A percentile compares a stretch with the other conserved stretches of the same genome.
Evolutionary conservation across 2,113 vertebrate species (phyloP).

Genomic region (Pelecanoides urinatrix): DNA sequence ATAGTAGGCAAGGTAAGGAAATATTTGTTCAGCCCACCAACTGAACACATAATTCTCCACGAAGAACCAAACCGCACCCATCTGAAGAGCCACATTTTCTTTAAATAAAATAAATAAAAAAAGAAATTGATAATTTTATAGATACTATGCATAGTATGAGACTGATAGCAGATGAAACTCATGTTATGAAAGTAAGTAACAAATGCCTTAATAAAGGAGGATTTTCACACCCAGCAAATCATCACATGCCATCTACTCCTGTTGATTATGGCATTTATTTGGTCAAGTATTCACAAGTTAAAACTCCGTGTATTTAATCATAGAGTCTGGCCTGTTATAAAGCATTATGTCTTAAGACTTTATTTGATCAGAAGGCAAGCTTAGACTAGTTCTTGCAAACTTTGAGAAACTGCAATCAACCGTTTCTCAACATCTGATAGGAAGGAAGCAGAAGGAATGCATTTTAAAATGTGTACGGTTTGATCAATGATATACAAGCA

Average conservation of each 20-base stretch:
- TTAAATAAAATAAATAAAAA: background rate
- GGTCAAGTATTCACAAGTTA: conserved; percentile 57
- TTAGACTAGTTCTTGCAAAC: conserved; percentile 39
- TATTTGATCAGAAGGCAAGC: conserved; percentile 49
- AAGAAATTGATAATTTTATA: background rate
- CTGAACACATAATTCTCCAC: background rate
- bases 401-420: conserved; percentile 21
- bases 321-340: conserved; percentile 1
- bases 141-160: background rate
- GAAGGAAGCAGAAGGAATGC: background rate
- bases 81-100: background rate
- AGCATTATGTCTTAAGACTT: conserved; percentile 11
- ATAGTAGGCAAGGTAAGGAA: background rate
- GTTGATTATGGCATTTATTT: conserved; percentile 26
- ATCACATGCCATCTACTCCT: background rate
- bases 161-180: background rate
- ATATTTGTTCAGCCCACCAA: background rate
- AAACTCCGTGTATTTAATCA: conserved; percentile 28
- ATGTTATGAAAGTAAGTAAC: background rate
- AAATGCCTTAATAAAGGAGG: background rate
- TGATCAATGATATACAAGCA: background rate
- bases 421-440: conserved; percentile 58
- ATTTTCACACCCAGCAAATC: conserved; percentile 26
- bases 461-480: conserved; percentile 10
- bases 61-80: background rate